phyloP scores from a whole-genome alignment of 2,797 vertebrate genomes.

The Sebastes flavidus region DNA sequence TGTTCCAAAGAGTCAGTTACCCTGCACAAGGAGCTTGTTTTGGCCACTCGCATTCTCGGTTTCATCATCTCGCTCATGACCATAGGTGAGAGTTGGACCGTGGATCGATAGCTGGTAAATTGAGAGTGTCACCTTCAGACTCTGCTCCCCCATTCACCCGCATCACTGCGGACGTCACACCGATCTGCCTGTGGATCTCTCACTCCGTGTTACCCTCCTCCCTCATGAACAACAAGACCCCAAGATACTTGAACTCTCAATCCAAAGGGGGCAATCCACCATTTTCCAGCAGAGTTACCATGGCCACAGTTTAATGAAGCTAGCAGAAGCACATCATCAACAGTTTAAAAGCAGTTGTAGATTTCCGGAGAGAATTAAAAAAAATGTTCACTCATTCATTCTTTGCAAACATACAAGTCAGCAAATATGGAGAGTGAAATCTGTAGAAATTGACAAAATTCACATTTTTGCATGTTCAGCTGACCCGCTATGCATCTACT shows the following conservation, averaged over 20 bases:
- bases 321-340: background rate
- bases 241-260: background rate
- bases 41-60: background rate
- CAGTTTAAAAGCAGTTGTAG: background rate
- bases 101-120: constrained; percentile 10
- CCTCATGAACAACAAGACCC: background rate
- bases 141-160: background rate
- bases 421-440: background rate
- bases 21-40: background rate
- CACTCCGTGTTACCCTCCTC: no score
- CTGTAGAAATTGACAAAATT: background rate
- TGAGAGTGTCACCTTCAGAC: background rate
- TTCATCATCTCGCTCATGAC: background rate
- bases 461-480: background rate
- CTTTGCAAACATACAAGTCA: background rate
- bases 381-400: background rate
- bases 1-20: background rate
- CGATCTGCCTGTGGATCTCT: background rate
- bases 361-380: background rate
- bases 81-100: background rate
- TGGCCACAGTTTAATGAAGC: background rate
- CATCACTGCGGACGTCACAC: background rate
- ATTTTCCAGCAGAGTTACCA: background rate
- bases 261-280: background rate
- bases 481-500: background rate